phyloP scores from a whole-genome alignment of 2,888 invertebrate species.

The Cantharis lateralis region DNA sequence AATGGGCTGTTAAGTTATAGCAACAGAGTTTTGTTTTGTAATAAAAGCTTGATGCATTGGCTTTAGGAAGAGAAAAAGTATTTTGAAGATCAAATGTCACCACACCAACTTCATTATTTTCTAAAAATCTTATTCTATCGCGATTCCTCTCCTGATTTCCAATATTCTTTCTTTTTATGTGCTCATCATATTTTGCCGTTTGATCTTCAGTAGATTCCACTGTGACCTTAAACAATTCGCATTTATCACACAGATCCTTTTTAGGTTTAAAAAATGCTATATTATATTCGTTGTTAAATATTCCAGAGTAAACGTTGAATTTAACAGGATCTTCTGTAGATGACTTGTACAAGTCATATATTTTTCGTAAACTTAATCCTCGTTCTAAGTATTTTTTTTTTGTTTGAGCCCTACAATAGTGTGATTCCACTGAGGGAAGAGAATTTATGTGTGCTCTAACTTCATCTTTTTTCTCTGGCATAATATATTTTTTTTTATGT shows the following conservation, averaged over 20 bases:
- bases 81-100: too few species aligned
- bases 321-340: neutral
- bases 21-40: too few species aligned
- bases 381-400: constrained; percentile 41
- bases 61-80: too few species aligned
- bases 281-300: constrained; percentile 44
- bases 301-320: constrained; percentile 34
- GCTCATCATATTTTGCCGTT: constrained; percentile 29
- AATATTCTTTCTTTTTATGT: neutral
- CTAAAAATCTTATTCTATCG: too few species aligned
- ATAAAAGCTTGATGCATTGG: too few species aligned
- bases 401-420: constrained; percentile 41
- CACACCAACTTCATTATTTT: too few species aligned
- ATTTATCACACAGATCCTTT: constrained; percentile 42
- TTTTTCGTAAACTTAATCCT: constrained; percentile 37
- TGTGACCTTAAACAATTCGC: constrained; percentile 40
- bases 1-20: too few species aligned
- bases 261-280: constrained; percentile 38
- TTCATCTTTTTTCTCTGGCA: constrained; percentile 34
- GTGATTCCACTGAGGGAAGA: constrained; percentile 40
- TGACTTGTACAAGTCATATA: constrained; percentile 9
- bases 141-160: too few species aligned
- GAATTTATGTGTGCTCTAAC: constrained; percentile 42
- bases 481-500: neutral
- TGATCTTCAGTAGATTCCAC: constrained; percentile 35